Conservation (phyloP, 2,888 invertebrate species). For the Dasysyrphus tricinctus region DNA sequence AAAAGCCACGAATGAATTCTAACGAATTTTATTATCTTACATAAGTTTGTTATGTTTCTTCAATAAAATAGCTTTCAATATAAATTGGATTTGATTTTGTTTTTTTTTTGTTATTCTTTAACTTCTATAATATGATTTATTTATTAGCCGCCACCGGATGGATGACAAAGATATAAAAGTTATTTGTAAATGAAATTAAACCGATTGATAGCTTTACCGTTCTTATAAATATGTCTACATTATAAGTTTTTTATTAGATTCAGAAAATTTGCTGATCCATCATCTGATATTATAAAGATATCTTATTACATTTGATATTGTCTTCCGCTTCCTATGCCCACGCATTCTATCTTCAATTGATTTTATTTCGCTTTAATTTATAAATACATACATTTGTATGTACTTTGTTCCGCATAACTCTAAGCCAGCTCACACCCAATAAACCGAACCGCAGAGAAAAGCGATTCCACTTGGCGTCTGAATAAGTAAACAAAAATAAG, state of each 20-base stretch:
- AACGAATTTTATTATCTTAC: background rate
- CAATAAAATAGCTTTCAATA: background rate
- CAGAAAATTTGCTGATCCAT: constrained; percentile 5
- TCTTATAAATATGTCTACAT: background rate
- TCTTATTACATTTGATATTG: constrained; percentile 3
- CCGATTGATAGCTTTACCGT: background rate
- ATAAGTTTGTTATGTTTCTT: background rate
- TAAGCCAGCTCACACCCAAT: background rate
- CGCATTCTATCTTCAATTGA: constrained; percentile 11
- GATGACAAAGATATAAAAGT: background rate
- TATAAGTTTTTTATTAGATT: background rate
- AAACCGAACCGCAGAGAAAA: background rate
- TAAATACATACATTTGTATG: background rate
- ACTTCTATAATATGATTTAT: too few relatives aligned
- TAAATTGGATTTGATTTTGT: background rate
- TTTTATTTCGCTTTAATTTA: background rate
- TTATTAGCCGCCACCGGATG: background rate
- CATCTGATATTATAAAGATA: constrained; percentile 11
- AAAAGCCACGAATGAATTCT: background rate
- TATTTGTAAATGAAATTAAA: constrained; percentile 4
- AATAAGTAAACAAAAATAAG: constrained; percentile 16
- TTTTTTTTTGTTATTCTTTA: background rate
- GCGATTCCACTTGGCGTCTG: background rate
- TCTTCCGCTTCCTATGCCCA: constrained; percentile 25
- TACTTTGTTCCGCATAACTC: constrained; percentile 6